Percentiles rank a stretch among this genome's conserved stretches.
Evolutionary conservation across 2,888 invertebrate genomes (phyloP).

Genomic region (Agriopis aurantiaria): DNA sequence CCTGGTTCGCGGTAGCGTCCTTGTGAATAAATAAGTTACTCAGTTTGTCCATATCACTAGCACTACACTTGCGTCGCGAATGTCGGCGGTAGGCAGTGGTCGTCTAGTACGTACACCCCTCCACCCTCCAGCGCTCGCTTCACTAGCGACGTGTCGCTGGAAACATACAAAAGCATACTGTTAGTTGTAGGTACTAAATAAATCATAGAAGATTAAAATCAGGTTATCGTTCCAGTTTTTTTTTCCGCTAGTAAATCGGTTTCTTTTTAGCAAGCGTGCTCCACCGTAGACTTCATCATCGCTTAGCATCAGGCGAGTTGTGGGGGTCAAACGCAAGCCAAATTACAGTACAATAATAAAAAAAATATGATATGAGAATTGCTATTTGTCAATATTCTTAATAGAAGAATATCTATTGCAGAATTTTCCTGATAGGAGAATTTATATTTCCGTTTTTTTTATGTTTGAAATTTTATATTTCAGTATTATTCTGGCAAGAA

Average conservation of each 20-base stretch:
- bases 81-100: conserved; percentile 91
- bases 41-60: conserved; percentile 61
- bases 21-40: conserved; percentile 74
- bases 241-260: no score
- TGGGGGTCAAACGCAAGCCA: no score
- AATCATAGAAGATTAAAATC: no score
- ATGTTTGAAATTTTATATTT: neutral
- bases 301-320: no score
- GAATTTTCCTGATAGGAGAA: neutral
- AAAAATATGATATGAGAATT: no score
- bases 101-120: conserved; percentile 91
- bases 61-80: conserved; percentile 93
- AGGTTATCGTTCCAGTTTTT: no score
- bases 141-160: conserved; percentile 89
- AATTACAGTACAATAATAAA: no score
- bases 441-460: neutral
- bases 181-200: conserved; percentile 34
- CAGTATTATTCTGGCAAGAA: no score
- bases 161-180: conserved; percentile 66
- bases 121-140: conserved; percentile 90
- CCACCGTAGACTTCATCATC: no score
- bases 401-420: neutral
- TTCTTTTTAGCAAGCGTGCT: no score
- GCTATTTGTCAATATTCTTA: no score
- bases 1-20: conserved; percentile 83